Evolutionary conservation across 2,888 invertebrate species (phyloP).

Genomic region (Campoplex nolae): DNA sequence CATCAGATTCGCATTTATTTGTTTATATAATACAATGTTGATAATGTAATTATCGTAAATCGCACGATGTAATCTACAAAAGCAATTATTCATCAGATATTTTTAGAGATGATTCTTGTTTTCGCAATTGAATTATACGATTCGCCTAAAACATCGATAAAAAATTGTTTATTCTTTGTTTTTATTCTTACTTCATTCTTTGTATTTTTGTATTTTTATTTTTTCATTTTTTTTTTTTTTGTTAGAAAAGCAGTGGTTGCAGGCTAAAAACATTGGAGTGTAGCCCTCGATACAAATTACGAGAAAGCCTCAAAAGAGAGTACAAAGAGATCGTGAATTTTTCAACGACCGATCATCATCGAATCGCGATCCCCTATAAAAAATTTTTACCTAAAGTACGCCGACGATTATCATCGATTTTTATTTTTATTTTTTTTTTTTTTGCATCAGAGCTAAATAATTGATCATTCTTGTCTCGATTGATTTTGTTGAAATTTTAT

Average conservation of each 20-base stretch:
- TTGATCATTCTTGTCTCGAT: background rate
- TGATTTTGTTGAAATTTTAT: background rate
- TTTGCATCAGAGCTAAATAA: slow-evolving; percentile 22
- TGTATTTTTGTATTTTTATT: background rate
- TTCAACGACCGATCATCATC: slow-evolving; percentile 44
- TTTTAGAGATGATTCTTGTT: slow-evolving; percentile 3
- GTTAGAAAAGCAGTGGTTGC: slow-evolving; percentile 15
- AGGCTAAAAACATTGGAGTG: slow-evolving; percentile 18
- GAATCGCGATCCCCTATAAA: slow-evolving; percentile 60
- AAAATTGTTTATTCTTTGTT: background rate
- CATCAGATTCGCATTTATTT: slow-evolving; percentile 34
- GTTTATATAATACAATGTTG: slow-evolving; percentile 16
- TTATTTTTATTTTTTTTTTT: background rate
- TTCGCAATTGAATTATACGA: slow-evolving; percentile 20
- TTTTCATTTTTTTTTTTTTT: background rate
- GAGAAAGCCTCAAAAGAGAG: slow-evolving; percentile 55
- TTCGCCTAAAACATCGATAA: slow-evolving; percentile 32
- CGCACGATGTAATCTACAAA: slow-evolving; percentile 51
- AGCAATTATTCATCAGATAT: slow-evolving; percentile 40
- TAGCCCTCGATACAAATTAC: slow-evolving; percentile 26
- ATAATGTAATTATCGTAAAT: slow-evolving; percentile 22
- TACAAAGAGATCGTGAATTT: slow-evolving; percentile 53
- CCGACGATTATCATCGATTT: slow-evolving; percentile 10
- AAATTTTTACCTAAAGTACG: slow-evolving; percentile 52
- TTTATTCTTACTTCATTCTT: too few species aligned